Percentiles rank a stretch among this genome's conserved stretches.
These are phyloP conservation scores for Colossoma macropomum DNA, from an alignment of 2,113 vertebrate species.

Conservation along the genomic window DNA sequence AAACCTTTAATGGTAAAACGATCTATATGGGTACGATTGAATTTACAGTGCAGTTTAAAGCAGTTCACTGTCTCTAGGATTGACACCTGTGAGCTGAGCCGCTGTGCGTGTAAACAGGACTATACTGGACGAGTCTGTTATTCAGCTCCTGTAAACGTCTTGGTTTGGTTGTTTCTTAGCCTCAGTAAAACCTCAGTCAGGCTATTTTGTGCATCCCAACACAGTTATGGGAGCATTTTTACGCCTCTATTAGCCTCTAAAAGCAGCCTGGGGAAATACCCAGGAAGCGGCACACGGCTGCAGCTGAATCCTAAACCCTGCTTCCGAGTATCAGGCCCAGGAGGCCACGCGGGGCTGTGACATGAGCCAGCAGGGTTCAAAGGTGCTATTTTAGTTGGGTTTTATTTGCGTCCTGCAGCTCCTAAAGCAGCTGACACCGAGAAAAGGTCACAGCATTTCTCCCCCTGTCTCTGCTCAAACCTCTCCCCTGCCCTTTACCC, in stretches of 20 bases:
- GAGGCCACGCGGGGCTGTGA: conserved; percentile 47
- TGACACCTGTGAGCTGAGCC: too few relatives aligned
- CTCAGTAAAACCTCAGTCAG: too few relatives aligned
- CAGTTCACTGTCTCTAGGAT: too few relatives aligned
- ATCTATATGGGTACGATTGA: too few relatives aligned
- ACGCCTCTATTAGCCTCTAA: neutral
- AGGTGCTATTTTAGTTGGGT: conserved; percentile 58
- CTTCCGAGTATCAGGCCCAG: neutral
- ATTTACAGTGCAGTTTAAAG: too few relatives aligned
- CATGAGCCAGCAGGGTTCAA: conserved; percentile 52
- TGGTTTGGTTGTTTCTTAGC: neutral
- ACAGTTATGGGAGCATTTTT: neutral
- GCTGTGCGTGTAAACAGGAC: too few relatives aligned
- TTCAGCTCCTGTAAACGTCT: too few relatives aligned
- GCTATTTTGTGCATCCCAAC: too few relatives aligned
- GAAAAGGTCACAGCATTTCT: conserved; percentile 38
- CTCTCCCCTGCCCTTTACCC: neutral
- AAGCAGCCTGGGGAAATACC: neutral
- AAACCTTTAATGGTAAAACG: too few relatives aligned
- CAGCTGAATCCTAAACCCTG: neutral
- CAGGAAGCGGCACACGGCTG: neutral
- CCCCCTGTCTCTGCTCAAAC: conserved; percentile 8
- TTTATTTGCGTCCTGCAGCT: conserved; percentile 48
- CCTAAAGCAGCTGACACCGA: conserved; percentile 65
- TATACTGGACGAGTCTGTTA: too few relatives aligned